These are phyloP conservation scores for Hypomecis atomaria DNA, from an alignment of 2,888 invertebrate species.

Conservation along the genomic window DNA sequence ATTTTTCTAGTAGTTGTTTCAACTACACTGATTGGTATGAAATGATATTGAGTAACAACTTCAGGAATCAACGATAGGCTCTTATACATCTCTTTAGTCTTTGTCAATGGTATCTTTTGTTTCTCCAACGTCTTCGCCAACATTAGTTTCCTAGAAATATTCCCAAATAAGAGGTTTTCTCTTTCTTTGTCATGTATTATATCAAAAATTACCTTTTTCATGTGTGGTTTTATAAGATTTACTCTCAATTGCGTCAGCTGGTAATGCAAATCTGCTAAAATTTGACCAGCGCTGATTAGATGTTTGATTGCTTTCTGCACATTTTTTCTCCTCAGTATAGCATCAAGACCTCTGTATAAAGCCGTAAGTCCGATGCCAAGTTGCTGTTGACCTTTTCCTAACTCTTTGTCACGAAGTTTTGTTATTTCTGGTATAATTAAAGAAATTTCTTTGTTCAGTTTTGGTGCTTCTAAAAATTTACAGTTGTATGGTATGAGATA, in stretches of 20 bases:
- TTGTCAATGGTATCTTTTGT: neutral
- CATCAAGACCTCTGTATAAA: conserved; percentile 2
- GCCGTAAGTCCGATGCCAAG: conserved; percentile 3
- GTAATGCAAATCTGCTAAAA: conserved; percentile 2
- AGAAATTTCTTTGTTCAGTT: neutral
- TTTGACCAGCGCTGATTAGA: neutral
- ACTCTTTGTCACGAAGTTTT: neutral
- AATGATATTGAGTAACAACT: neutral
- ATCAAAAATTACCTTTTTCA: neutral
- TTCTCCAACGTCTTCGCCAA: conserved; percentile 1
- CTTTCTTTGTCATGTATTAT: conserved; percentile 1
- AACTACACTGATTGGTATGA: neutral
- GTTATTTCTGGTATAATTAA: neutral
- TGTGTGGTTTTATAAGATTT: conserved; percentile 3
- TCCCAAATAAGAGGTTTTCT: neutral
- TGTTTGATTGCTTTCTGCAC: neutral
- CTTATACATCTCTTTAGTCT: neutral
- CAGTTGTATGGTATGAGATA: conserved; percentile 1
- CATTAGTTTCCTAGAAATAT: neutral
- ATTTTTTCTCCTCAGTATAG: neutral
- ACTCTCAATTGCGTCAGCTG: neutral
- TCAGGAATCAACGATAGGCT: neutral
- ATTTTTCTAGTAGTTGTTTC: neutral
- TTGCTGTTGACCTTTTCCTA: conserved; percentile 2
- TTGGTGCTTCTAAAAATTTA: neutral